Evolutionary conservation across 2,888 invertebrate species (phyloP), one percentile per base, ranked within the genome.

Genomic region (Cylloceria caligata): DNA sequence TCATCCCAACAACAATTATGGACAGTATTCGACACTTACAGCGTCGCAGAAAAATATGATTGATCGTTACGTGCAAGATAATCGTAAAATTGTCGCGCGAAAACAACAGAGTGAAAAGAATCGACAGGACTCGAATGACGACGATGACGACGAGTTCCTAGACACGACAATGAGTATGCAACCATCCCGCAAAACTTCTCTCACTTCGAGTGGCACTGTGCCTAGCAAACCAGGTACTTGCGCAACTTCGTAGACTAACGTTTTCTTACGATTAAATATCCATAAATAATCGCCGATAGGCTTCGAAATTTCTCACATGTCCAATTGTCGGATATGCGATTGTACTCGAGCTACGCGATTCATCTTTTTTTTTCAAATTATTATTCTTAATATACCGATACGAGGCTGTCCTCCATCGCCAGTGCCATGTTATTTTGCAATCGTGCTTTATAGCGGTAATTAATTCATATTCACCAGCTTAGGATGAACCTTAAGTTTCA

Each of bases 91-190:
- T 0, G 30, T 74, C 27, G 36, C 65, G 4, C 45, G 39, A 39
- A 83, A 55, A 39, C 57, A 60, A 7, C 75, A 78, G 34, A 16
- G 7, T 24, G 65, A 76, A 0, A 85, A 62, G 27, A 64, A 68
- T 34, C 83, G 72, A 39, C 82, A 83, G 21, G 83, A 72, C 1
- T 88, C 86, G 34, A 91, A 92, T 36, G 90, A 91, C 42, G 34
- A 91, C 39, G 93, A 93, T 6, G 90, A 91, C 39, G 93, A 93
- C 5, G 92, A 91, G 77, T 93, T 89, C 80, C 85, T 93, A 65
- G 93, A 93, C 52, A 92, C 92, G 3, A 92, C 92, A 11, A 81
- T 88, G 5, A 92, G 86, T 55, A 88, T 92, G 89, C 87, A 87
- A 49, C 84, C 86, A 13, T 45, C 85, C 11, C 81, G 88, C 27